Evolutionary conservation across 2,113 vertebrate species (phyloP).

Genomic region (Formicarius rufipectus): DNA sequence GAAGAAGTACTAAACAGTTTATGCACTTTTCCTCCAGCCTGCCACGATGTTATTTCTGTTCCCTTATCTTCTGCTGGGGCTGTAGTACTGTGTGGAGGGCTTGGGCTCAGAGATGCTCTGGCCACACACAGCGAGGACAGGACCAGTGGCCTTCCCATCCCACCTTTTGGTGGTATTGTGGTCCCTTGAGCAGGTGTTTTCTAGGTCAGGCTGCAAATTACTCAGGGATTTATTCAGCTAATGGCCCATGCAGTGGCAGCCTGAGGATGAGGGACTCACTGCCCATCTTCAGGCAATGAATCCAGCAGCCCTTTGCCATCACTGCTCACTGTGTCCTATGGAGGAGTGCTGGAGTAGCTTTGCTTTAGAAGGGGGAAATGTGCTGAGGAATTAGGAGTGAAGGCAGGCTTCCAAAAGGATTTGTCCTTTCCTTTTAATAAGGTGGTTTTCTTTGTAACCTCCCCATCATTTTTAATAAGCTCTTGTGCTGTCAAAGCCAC

Average conservation of each 20-base stretch:
- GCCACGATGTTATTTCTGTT: background rate
- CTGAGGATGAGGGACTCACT: background rate
- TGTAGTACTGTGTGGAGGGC: background rate
- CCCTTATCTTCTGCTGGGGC: background rate
- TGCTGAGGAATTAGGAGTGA: background rate
- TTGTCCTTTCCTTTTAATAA: background rate
- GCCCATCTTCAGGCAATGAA: background rate
- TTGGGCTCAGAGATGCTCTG: accelerated
- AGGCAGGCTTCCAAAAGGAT: background rate
- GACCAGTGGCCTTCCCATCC: background rate
- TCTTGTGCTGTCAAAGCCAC: background rate
- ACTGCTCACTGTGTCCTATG: accelerated
- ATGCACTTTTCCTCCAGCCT: background rate
- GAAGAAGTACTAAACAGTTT: background rate
- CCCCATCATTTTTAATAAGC: background rate
- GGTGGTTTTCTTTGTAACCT: background rate
- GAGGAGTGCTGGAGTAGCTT: background rate
- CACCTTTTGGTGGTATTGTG: background rate
- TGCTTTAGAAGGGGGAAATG: background rate
- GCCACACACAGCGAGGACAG: background rate
- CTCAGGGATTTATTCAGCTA: background rate
- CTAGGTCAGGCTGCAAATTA: background rate
- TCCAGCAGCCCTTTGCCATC: background rate
- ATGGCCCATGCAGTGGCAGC: background rate
- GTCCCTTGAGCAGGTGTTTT: background rate